Percentiles rank a stretch among this genome's conserved stretches.
These are phyloP conservation scores for Apodemia hepburni DNA, from an alignment of 2,888 invertebrate genomes.

Conservation along the genomic window DNA sequence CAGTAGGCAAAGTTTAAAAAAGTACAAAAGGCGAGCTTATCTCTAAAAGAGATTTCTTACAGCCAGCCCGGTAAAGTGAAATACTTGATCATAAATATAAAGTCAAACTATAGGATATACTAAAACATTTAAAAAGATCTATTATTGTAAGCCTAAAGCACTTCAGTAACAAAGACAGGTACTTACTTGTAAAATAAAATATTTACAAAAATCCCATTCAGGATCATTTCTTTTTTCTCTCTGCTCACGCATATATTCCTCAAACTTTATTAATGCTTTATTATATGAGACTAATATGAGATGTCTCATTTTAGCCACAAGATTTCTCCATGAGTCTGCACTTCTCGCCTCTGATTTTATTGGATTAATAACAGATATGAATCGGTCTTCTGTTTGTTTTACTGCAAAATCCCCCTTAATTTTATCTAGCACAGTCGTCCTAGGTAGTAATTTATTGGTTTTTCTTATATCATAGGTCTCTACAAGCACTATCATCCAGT, in stretches of 20 bases:
- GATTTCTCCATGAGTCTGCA: conserved; percentile 93
- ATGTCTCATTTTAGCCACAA: conserved; percentile 90
- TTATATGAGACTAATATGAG: conserved; percentile 93
- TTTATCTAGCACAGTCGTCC: conserved; percentile 96
- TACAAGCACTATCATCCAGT: conserved; percentile 96
- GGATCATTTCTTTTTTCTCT: conserved; percentile 94
- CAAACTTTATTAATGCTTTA: conserved; percentile 90
- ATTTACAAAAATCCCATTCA: conserved; percentile 96
- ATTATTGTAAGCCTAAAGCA: no score
- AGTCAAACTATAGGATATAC: no score
- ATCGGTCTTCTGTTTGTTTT: conserved; percentile 90
- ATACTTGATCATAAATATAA: no score
- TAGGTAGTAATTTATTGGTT: conserved; percentile 93
- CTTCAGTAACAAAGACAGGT: no score
- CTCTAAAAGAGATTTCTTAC: no score
- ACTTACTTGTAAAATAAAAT: conserved; percentile 93
- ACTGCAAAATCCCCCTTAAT: conserved; percentile 95
- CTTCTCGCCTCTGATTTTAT: conserved; percentile 93
- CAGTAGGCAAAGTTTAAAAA: no score
- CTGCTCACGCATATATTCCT: conserved; percentile 93
- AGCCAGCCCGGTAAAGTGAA: no score
- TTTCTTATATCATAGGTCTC: conserved; percentile 95
- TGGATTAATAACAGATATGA: conserved; percentile 94
- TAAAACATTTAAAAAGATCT: no score
- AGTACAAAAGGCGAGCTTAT: no score